phyloP scores from a whole-genome alignment of 2,113 vertebrate genomes.

The Zapornia atra region DNA sequence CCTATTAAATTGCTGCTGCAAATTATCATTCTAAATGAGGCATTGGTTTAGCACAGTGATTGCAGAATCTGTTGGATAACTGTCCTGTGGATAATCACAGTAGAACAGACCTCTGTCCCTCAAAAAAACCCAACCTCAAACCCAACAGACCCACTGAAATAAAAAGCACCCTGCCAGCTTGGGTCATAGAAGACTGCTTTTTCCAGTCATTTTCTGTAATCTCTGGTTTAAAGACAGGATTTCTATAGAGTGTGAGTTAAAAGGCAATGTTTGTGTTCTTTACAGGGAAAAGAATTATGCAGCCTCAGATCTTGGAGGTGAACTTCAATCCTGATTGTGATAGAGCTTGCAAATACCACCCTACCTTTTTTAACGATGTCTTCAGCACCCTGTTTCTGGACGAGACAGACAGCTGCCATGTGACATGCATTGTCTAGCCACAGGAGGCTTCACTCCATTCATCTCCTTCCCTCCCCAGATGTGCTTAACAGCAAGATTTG shows the following conservation, averaged over 20 bases:
- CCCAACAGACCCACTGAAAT: neutral
- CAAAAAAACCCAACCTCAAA: neutral
- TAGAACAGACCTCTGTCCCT: neutral
- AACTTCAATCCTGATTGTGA: conserved; percentile 96
- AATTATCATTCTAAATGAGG: neutral
- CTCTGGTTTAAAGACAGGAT: neutral
- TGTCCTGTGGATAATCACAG: neutral
- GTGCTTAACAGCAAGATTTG: neutral
- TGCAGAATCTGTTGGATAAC: neutral
- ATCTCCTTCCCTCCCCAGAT: neutral
- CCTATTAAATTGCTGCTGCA: neutral
- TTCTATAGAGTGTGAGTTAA: neutral
- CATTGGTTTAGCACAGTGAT: neutral
- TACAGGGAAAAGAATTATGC: conserved; percentile 85
- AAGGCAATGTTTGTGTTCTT: neutral
- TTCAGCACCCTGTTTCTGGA: conserved; percentile 93
- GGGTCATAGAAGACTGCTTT: neutral
- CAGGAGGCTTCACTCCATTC: neutral
- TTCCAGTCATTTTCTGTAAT: neutral
- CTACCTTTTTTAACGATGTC: conserved; percentile 91
- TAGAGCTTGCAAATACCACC: conserved; percentile 93
- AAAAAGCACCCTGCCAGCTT: neutral
- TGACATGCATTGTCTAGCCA: conserved; percentile 80
- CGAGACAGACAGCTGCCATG: conserved; percentile 76
- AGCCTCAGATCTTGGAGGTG: conserved; percentile 93